phyloP scores from a whole-genome alignment of 2,888 invertebrate genomes.

The Orthosia incerta region DNA sequence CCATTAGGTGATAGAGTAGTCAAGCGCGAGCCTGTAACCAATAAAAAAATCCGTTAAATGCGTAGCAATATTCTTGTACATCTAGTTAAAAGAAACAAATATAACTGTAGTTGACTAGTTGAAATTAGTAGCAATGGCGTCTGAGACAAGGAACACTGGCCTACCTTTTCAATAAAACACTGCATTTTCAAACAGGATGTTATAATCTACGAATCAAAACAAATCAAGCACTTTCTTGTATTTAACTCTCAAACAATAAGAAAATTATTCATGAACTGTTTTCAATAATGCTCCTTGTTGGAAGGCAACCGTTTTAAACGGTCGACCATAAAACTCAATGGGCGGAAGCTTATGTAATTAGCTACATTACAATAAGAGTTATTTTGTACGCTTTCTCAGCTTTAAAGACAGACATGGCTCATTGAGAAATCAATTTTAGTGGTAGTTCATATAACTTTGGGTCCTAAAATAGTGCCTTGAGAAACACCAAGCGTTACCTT shows the following conservation, averaged over 20 bases:
- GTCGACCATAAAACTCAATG: slow-evolving; percentile 53
- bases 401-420: slow-evolving; percentile 23
- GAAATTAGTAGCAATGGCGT: not conserved
- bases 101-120: not conserved
- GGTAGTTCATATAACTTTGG: not conserved
- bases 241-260: slow-evolving; percentile 27
- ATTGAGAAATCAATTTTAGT: slow-evolving; percentile 6
- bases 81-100: not conserved
- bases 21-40: too few species aligned
- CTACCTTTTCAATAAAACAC: slow-evolving; percentile 15
- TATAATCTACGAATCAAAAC: slow-evolving; percentile 5
- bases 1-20: too few species aligned
- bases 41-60: too few species aligned
- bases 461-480: slow-evolving; percentile 34
- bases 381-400: slow-evolving; percentile 60
- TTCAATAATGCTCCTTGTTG: slow-evolving; percentile 36
- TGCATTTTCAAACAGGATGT: slow-evolving; percentile 3
- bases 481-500: not conserved
- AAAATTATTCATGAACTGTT: slow-evolving; percentile 30
- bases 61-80: not conserved
- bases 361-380: slow-evolving; percentile 52
- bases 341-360: slow-evolving; percentile 57
- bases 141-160: not conserved
- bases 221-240: slow-evolving; percentile 28
- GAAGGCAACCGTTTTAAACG: slow-evolving; percentile 39